Conservation (phyloP, 2,113 vertebrate genomes). For the Hippoglossus stenolepis region DNA sequence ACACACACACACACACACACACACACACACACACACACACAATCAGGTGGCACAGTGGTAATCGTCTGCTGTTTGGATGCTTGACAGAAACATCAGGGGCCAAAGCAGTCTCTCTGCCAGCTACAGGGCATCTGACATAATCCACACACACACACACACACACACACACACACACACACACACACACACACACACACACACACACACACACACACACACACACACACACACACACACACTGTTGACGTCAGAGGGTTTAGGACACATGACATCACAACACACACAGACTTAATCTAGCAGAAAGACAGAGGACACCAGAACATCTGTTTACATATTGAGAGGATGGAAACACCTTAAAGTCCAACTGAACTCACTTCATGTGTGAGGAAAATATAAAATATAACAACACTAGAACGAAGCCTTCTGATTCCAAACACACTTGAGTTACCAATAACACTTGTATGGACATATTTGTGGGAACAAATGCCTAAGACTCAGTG, state of each 20-base stretch:
- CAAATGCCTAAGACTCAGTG: too few relatives aligned
- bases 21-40: background rate
- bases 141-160: conserved; percentile 24
- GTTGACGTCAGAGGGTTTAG: conserved; percentile 54
- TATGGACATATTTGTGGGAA: too few relatives aligned
- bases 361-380: too few relatives aligned
- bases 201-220: conserved; percentile 17
- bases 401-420: too few relatives aligned
- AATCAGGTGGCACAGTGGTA: conserved; percentile 30
- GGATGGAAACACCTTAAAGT: background rate
- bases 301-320: background rate
- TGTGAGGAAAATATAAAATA: too few relatives aligned
- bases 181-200: conserved; percentile 2
- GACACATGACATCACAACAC: conserved; percentile 30
- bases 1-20: background rate
- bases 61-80: conserved; percentile 57
- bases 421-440: too few relatives aligned
- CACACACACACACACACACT: conserved; percentile 13
- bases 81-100: conserved; percentile 60
- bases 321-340: conserved; percentile 1
- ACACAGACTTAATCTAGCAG: conserved; percentile 9
- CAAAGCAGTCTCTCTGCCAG: conserved; percentile 46
- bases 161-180: conserved; percentile 26
- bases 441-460: too few relatives aligned
- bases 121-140: conserved; percentile 59